Base-by-base conservation (phyloP, 2,797 vertebrate genomes). In the Characodon lateralis region DNA sequence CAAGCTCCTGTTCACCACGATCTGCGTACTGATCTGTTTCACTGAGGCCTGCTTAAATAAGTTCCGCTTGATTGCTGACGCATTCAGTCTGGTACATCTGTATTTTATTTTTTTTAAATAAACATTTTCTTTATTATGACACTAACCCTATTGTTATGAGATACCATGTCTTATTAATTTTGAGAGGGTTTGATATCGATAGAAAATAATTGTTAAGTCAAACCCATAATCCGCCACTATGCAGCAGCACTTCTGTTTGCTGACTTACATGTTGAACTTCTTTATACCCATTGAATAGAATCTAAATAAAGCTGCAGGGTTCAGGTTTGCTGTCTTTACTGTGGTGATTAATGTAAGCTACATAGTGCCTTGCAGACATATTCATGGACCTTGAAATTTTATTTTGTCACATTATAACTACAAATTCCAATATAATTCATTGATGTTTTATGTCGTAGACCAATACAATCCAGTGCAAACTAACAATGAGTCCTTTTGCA, bases 1-100 rank as follows among this genome's bases (percentile, higher is more conserved):
- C 94, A 94, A 93, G 92, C 89, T 94, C 81, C 92, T 93, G 91
- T 84, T 87, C 68, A 85, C 85, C 86, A 77, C 83, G 83, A 84
- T 71, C 82, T 86, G 83, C 83, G 68, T 39, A 26, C 41, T 76
- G 41, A 80, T 78, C 48, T 1, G 10, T 70, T 76, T 74, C 0
- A 2, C 18, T 53, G 14, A 22, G 65, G 63, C 59, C 51, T 6
- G 70, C 58, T 26, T 41, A 48, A 43, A 55, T 41, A 10, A 4
- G 51, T 79, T 48, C 56, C 71, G 8, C 35, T 79, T 13, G 6
- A 20, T n/a, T 79, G 2, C 24, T 79, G 1, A 66, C 41, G 24
- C 41, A 18, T 72, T 6, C 51, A 66, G 63, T 82, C 72, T 79
- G 75, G 53, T 63, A 53, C 73, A 74, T 50, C 76, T 35, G 43